Base-by-base conservation (phyloP, 2,113 vertebrate species). In the Marcusenius ussheri region DNA sequence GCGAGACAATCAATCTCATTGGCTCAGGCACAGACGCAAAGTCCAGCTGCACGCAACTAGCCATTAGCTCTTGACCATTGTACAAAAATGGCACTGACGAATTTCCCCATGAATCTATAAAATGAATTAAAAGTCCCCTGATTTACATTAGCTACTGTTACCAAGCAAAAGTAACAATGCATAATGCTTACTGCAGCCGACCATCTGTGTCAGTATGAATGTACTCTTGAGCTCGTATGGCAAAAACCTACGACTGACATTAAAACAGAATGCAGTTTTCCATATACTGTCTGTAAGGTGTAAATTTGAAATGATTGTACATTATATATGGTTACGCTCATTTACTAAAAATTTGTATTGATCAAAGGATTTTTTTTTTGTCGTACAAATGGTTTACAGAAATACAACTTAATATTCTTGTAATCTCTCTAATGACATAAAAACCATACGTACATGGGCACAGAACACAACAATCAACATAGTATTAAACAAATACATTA, bases 21-120 rank as follows among this genome's bases (percentile, higher is more conserved):
- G 74, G 90, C 86, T 77, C 83, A 88, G 86, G 90, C 70, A 88
- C 47, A 84, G 77, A 89, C 86, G 8, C 21, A 86, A 83, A 77
- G 77, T 39, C 53, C 83, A 53, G 17, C 51, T 80, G 85, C 84
- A 89, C 66, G 24, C 56, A 90, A 62, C 19, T 87, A 58, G 39
- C 85, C 46, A 89, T 84, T 42, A 45, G 11, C 51, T 47, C 80
- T 88, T 74, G 24, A 83, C 53, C 35, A 31, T 86, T 62, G 74
- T 53, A 88, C 31, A 88, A 39, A 88, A 88, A 58, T 39, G 56
- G 86, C 56, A 24, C 49, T 31, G 39, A 35, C 70, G 21, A 27
- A 80, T 47, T 49, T 50, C 31, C 74, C 35, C 74, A 42, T 42
- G 74, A 80, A 80, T 80, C 74, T 80, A 42, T 80, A 80, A 80